These are phyloP conservation scores for Psettodes erumei DNA, from an alignment of 2,113 vertebrate species.

Conservation along the genomic window DNA sequence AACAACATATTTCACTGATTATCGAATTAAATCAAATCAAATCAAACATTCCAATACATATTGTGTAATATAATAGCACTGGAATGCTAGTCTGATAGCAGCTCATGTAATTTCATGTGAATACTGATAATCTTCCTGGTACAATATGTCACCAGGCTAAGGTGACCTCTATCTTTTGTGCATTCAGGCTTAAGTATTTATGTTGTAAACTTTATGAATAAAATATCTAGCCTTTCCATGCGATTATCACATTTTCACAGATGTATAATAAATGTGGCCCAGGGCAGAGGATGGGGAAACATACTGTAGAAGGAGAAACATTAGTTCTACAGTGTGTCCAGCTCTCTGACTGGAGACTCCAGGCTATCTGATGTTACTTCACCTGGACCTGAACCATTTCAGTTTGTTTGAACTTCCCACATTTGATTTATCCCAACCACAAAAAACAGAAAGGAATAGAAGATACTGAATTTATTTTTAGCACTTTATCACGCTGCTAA, in stretches of 20 bases:
- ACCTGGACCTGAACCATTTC: constrained; percentile 43
- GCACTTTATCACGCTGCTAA: background rate
- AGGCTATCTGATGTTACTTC: constrained; percentile 37
- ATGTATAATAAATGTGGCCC: background rate
- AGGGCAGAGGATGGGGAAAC: background rate
- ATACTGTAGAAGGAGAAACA: no score
- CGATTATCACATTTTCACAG: constrained; percentile 10
- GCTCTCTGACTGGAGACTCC: constrained; percentile 36
- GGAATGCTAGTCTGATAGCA: background rate
- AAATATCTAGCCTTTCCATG: constrained; percentile 3
- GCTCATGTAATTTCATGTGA: background rate
- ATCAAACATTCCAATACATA: background rate
- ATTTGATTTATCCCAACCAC: constrained; percentile 61
- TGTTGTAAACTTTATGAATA: constrained; percentile 15
- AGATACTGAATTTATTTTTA: background rate
- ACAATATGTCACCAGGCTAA: background rate
- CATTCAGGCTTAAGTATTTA: constrained; percentile 14
- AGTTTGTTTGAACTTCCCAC: constrained; percentile 46
- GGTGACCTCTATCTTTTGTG: constrained; percentile 28
- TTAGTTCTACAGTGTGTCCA: background rate
- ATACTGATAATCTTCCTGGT: constrained; percentile 6
- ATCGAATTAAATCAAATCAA: no score
- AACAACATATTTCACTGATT: background rate
- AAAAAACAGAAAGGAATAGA: constrained; percentile 19
- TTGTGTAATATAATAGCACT: background rate